Base-by-base conservation (phyloP, 2,113 vertebrate genomes). In the Phyllopteryx taeniolatus region DNA sequence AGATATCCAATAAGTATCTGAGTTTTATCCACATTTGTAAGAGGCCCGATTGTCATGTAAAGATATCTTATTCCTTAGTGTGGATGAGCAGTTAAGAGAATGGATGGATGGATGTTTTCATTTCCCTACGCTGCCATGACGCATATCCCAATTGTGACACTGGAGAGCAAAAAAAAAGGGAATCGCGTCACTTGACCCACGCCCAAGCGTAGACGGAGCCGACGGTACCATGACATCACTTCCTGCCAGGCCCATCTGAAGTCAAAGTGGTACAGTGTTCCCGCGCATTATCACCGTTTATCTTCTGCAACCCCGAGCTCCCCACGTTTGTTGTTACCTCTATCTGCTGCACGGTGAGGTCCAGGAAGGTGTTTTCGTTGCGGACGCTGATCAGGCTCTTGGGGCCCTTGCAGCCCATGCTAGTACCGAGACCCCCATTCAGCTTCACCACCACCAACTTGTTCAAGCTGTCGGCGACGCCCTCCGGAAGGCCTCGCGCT, bases 401-500 rank as follows among this genome's bases (percentile, higher is more conserved):
- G 5, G 98, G 97, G 66, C 98, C 97, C 78, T 98, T 99, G 47
- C 98, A 99, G 2, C 98, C 98, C 98, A 99, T 99, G 90, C 98
- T 99, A 68, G 98, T 99, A 68, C 98, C 98, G 90, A 99, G 83
- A 54, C 98, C 98, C 0, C 98, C 98, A 73, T 99, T 99, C 62
- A 99, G 95, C 87, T 99, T 99, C 73, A 99, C 95, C 60, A 99
- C 98, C 67, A 96, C 98, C 73, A 99, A 87, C 75, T 98, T 99
- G 88, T 98, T 98, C 65, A 99, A 73, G 76, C 94, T 93, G 57
- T 95, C 91, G 1, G 96, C 92, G 12, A 99, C 90, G 64, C 92
- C 95, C 71, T 94, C 92, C 0, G 96, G 96, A 57, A 98, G 85
- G 9, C 95, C 94, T 67, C 92, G 90, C 13, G 91, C 92, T 10